These are phyloP conservation scores for Brachionus manjavacas DNA, from an alignment of 1,140 invertebrate species.

Conservation along the genomic window DNA sequence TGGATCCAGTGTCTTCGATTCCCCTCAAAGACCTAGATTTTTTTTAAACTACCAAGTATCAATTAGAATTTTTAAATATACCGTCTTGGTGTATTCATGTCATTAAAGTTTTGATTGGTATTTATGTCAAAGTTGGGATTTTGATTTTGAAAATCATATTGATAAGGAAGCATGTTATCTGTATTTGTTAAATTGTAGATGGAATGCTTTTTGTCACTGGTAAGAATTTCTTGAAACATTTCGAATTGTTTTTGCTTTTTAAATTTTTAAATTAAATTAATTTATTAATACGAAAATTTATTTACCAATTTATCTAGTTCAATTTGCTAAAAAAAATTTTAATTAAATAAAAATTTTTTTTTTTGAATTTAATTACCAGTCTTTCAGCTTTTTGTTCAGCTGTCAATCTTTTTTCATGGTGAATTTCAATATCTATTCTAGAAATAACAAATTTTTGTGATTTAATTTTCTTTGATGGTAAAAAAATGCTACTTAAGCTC, in stretches of 20 bases:
- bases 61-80: not conserved
- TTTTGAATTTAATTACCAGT: not conserved
- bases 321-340: not conserved
- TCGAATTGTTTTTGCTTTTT: conserved; percentile 29
- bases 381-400: conserved; percentile 34
- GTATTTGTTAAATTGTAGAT: not conserved
- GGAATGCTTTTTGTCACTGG: conserved; percentile 11
- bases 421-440: conserved; percentile 40
- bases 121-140: not conserved
- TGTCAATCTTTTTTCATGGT: conserved; percentile 34
- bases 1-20: conserved; percentile 36
- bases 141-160: conserved; percentile 2
- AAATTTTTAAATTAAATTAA: not conserved
- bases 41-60: not conserved
- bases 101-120: conserved; percentile 6
- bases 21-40: not conserved
- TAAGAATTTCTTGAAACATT: conserved; percentile 22
- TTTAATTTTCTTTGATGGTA: not conserved
- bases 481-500: conserved; percentile 1
- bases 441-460: not conserved
- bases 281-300: not conserved
- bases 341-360: too few species aligned
- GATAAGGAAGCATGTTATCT: not conserved
- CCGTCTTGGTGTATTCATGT: not conserved
- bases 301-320: conserved; percentile 31